Conservation (phyloP, 2,113 vertebrate genomes). For the Pteropus alecto region DNA sequence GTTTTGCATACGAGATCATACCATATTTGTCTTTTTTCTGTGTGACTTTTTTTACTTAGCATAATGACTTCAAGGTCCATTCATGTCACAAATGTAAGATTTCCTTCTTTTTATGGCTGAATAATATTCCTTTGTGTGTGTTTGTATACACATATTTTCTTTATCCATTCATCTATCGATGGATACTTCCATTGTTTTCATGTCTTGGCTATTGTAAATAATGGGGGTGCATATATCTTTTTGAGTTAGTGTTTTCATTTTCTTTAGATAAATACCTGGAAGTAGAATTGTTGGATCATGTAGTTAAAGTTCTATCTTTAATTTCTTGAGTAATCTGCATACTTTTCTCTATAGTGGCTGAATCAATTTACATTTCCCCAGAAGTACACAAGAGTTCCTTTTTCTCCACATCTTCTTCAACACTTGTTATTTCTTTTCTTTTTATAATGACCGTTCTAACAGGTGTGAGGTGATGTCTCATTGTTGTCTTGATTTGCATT, state of each 20-base stretch:
- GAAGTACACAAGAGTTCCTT: neutral
- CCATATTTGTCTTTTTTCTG: neutral
- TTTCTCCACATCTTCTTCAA: neutral
- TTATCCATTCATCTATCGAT: neutral
- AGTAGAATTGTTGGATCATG: neutral
- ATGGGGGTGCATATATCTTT: neutral
- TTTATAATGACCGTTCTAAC: neutral
- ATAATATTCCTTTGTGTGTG: neutral
- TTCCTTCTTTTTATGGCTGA: neutral
- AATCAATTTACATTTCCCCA: neutral
- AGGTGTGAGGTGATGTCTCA: neutral
- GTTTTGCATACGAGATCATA: neutral
- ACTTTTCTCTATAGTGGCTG: neutral
- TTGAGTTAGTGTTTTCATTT: neutral
- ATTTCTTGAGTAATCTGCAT: neutral
- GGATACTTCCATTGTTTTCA: neutral
- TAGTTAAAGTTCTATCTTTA: neutral
- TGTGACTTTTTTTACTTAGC: neutral
- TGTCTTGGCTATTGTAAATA: neutral
- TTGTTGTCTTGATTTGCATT: neutral
- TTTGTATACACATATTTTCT: neutral
- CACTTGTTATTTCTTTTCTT: neutral
- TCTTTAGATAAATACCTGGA: neutral
- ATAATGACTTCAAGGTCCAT: neutral
- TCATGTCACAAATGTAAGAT: neutral